Percentiles rank a stretch among this genome's conserved stretches.
Conservation (phyloP, 2,113 vertebrate genomes). For the Crotalus horridus region DNA sequence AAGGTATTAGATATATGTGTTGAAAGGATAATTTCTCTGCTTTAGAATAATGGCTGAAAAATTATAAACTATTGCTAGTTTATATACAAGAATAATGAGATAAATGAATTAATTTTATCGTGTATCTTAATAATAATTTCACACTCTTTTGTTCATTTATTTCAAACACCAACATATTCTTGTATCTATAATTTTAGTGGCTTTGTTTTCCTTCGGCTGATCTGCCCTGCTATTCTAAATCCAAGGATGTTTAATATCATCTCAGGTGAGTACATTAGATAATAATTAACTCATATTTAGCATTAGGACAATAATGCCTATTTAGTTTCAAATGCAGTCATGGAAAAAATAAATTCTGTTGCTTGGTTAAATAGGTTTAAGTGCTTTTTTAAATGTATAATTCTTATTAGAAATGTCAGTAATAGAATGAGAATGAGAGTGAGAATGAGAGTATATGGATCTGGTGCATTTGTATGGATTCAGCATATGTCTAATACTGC, state of each 20-base stretch:
- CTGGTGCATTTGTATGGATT: not conserved
- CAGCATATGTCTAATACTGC: not conserved
- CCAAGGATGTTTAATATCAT: constrained; percentile 99
- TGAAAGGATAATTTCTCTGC: not conserved
- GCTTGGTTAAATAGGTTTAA: not conserved
- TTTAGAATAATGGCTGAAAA: not conserved
- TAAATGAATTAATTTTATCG: not conserved
- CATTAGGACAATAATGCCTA: not conserved
- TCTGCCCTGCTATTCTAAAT: constrained; percentile 97
- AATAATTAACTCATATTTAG: not conserved
- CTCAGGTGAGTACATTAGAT: constrained; percentile 77
- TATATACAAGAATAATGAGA: not conserved
- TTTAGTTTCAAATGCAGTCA: not conserved
- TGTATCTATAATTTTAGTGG: constrained; percentile 76
- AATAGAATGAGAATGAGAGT: not conserved
- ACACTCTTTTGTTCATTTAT: not conserved
- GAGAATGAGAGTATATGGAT: not conserved
- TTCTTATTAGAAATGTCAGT: not conserved
- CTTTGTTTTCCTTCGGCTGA: constrained; percentile 96
- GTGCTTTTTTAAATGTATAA: not conserved
- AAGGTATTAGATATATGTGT: not conserved
- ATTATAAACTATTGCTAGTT: not conserved
- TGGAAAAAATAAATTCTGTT: not conserved
- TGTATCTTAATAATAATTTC: not conserved
- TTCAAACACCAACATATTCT: not conserved